phyloP scores from a whole-genome alignment of 2,888 invertebrate genomes.

The Dynastes tityus region DNA sequence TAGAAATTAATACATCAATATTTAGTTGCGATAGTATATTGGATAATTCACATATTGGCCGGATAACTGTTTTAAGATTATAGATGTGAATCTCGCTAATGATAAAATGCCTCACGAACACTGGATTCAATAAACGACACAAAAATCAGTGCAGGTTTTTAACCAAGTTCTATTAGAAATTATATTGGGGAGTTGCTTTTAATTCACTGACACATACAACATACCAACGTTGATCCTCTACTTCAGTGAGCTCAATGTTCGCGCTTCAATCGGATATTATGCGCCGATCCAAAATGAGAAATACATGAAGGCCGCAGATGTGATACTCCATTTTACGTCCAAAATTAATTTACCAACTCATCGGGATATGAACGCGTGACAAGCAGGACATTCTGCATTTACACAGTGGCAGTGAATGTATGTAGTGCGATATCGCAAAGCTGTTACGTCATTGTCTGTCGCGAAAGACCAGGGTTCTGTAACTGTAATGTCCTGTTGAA shows the following conservation, averaged over 20 bases:
- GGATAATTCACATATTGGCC: no score
- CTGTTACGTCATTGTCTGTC: conserved; percentile 14
- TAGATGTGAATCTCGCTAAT: no score
- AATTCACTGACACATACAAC: no score
- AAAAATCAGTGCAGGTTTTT: no score
- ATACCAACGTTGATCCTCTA: not conserved
- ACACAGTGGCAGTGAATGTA: not conserved
- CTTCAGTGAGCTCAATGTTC: not conserved
- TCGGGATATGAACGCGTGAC: not conserved
- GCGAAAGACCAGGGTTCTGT: conserved; percentile 1
- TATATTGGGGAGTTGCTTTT: no score
- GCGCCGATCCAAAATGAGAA: conserved; percentile 16
- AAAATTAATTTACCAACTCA: conserved; percentile 26
- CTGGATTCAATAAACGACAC: no score
- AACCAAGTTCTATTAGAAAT: no score
- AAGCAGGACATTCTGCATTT: no score
- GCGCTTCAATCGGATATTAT: not conserved
- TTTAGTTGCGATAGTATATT: no score
- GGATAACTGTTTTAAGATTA: no score
- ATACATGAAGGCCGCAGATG: conserved; percentile 12
- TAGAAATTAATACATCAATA: no score
- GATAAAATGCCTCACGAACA: no score
- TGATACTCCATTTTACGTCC: conserved; percentile 4
- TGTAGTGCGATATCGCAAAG: not conserved
- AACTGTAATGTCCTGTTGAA: conserved; percentile 14